Evolutionary conservation across 1,140 invertebrate genomes (phyloP), one percentile per base, ranked within the genome.

Genomic region (Drosophila guanche): DNA sequence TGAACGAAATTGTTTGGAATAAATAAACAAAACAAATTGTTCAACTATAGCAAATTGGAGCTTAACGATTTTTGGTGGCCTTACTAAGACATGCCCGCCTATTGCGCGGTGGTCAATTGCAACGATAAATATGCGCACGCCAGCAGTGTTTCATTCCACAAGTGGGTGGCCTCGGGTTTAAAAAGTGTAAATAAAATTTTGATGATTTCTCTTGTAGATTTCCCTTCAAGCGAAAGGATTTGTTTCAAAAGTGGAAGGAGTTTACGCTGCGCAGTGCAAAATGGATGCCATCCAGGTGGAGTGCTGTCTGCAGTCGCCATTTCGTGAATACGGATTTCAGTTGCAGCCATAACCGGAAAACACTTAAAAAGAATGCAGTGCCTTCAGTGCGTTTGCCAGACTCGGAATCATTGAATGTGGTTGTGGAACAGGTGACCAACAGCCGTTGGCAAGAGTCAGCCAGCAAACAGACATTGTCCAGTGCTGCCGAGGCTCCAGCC

Each of bases 271-370:
- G 90, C 16, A 71, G 58, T 12, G 68, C 53, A 0, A 66, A 90
- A 14, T 91, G 90, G 90, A 80, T 79, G 46, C 90, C 90, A 3
- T 90, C 90, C 3, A 84, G 83, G 46, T 91, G 90, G 90, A 91
- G 85, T 43, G 72, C 90, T 0, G 66, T 91, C 0, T 91, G 90
- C 65, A 90, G 90, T 50, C 85, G 88, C 0, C 90, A 91, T 33
- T 91, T 91, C 43, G 22, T 61, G 0, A 73, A 81, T n/a, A 40
- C 56, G 3, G 90, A 91, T 50, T 91, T 91, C 43, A 89, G 72
- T 5, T 88, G 79, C 29, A 54, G 66, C 14, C 79, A 89, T 48
- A 77, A 88, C 50, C 53, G 90, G 0, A 91, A 90, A 40, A 88
- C 79, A 0, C 47, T 91, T 0, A 91, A 90, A 37, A 91, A 90